Evolutionary conservation across 2,888 invertebrate species (phyloP), one percentile per base, ranked within the genome.

Genomic region (Apamea epomidion): DNA sequence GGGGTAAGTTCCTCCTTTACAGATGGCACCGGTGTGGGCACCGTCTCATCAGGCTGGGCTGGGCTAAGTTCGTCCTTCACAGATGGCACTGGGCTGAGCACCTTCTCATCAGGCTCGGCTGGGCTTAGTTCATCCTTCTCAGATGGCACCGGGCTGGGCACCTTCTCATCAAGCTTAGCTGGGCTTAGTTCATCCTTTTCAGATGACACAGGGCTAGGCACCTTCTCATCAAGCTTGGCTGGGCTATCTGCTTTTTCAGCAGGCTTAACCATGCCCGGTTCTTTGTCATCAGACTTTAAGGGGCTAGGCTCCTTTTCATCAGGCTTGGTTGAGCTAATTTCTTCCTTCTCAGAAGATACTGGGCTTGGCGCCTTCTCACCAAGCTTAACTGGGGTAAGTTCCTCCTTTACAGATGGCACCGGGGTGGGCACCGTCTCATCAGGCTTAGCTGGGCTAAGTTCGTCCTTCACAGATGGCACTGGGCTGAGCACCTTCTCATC

Each of bases 221-320:
- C 12, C 7, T 29, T 69, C 29, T 29, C 45, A 29, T 69, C 29
- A 1, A 2, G 45, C 6, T 45, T 69, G 5, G 18, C 12, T 6
- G 68, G n/a, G n/a, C 45, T 69, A 2, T 18, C 45, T 69, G 0
- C 45, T 0, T 21, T 69, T 3, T 18, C 69, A 29, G 48, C 29
- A 12, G 21, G 6, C 18, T 69, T 45, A 0, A 2, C 0, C 12
- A 2, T 14, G 48, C 29, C 51, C 0, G 8, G 25, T 21, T 2
- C 32, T 0, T 48, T 48, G 1, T 48, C 14, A 48, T 48, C 48
- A 14, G 48, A 3, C 14, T 48, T 48, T 0, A 25, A 5, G 0
- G 10, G 5, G 51, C 32, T 32, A 0, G 5, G 51, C 1, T 0
- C 14, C 1, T 14, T 48, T 0, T 32, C 51, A 54, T 8, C 32